Evolutionary conservation across 2,888 invertebrate genomes (phyloP).

Genomic region (Clostera curtula): DNA sequence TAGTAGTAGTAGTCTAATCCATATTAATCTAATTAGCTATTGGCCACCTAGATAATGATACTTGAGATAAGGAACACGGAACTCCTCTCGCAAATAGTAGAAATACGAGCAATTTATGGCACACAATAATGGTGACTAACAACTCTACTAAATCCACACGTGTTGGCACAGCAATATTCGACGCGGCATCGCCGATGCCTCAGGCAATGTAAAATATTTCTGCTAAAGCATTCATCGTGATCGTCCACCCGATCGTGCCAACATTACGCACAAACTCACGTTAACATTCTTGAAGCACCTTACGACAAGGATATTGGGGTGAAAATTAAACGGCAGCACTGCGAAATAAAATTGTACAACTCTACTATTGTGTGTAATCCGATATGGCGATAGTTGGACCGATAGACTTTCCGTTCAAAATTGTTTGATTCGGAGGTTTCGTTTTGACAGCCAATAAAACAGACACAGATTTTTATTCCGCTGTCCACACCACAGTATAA

Average conservation of each 20-base stretch:
- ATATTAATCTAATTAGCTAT: too few relatives aligned
- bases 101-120: slow-evolving; percentile 12
- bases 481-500: slow-evolving; percentile 25
- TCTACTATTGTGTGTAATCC: slow-evolving; percentile 58
- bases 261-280: slow-evolving; percentile 48
- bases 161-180: slow-evolving; percentile 70
- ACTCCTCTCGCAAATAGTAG: not conserved
- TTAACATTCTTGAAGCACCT: slow-evolving; percentile 24
- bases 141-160: slow-evolving; percentile 41
- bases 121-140: slow-evolving; percentile 22
- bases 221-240: slow-evolving; percentile 73
- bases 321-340: slow-evolving; percentile 20
- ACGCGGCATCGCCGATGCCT: slow-evolving; percentile 56
- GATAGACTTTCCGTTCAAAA: slow-evolving; percentile 52
- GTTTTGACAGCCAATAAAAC: slow-evolving; percentile 39
- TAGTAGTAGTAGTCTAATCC: too few relatives aligned
- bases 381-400: slow-evolving; percentile 57
- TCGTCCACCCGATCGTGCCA: slow-evolving; percentile 61
- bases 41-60: too few relatives aligned
- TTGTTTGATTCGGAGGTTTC: slow-evolving; percentile 53
- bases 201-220: slow-evolving; percentile 73
- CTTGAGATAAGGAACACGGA: too few relatives aligned
- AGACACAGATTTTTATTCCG: slow-evolving; percentile 15
- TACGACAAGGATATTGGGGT: slow-evolving; percentile 30
- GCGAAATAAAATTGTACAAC: slow-evolving; percentile 34